Percentiles rank a stretch among this genome's conserved stretches.
Conservation (phyloP, 1,140 invertebrate species). For the Zaprionus africanus region DNA sequence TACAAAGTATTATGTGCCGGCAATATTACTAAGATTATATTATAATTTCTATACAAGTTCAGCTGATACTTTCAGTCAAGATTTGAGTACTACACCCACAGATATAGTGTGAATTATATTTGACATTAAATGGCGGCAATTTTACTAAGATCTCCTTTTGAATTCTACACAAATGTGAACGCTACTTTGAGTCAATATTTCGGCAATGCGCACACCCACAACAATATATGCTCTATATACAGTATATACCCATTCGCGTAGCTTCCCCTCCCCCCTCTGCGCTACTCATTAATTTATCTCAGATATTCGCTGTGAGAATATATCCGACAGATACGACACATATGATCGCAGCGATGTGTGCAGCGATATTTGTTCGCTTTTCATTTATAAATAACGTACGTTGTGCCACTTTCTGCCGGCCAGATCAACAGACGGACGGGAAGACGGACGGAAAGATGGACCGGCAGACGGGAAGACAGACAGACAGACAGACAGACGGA, state of each 20-base stretch:
- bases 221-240: not conserved
- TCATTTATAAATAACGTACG: slow-evolving; percentile 75
- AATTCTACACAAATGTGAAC: not conserved
- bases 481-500: slow-evolving; percentile 6
- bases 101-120: no score
- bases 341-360: slow-evolving; percentile 42
- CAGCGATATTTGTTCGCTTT: slow-evolving; percentile 44
- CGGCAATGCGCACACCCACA: not conserved
- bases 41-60: no score
- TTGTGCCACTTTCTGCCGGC: slow-evolving; percentile 74
- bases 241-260: not conserved
- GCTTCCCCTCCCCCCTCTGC: not conserved
- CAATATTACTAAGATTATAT: no score
- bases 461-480: not conserved
- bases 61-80: no score
- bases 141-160: not conserved
- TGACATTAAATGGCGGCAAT: not conserved
- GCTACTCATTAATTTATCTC: slow-evolving; percentile 7
- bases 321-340: slow-evolving; percentile 48
- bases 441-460: not conserved
- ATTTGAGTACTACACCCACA: no score
- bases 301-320: slow-evolving; percentile 17
- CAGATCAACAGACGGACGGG: slow-evolving; percentile 19
- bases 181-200: not conserved
- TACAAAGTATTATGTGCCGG: no score